A percentile compares a stretch with the other conserved stretches of the same genome.
Conservation (phyloP, 1,140 invertebrate genomes). For the Heliconius nattereri region DNA sequence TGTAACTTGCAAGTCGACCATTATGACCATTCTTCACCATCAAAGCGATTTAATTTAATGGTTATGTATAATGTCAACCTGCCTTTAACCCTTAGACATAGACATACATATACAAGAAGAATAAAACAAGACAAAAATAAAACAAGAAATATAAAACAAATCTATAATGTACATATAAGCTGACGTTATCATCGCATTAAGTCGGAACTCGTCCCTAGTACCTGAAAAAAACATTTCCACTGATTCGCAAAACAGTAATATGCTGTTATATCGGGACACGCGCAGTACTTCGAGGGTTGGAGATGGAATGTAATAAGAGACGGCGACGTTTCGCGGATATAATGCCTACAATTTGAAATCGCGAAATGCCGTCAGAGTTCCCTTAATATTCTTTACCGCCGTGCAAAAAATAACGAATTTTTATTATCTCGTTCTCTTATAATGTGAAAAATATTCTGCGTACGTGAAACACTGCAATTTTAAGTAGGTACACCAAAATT, state of each 20-base stretch:
- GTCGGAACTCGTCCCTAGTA: background rate
- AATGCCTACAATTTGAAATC: slow-evolving; percentile 68
- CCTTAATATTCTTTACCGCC: slow-evolving; percentile 54
- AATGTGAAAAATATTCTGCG: slow-evolving; percentile 18
- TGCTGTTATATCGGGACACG: background rate
- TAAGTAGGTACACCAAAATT: too few relatives aligned
- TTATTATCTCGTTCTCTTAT: slow-evolving; percentile 49
- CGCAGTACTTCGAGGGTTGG: slow-evolving; percentile 5
- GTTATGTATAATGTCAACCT: too few relatives aligned
- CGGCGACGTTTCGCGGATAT: slow-evolving; percentile 56
- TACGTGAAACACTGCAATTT: background rate
- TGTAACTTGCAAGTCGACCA: too few relatives aligned
- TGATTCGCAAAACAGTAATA: slow-evolving; percentile 6
- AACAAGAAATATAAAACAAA: background rate
- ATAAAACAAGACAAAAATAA: too few relatives aligned
- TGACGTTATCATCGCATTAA: background rate
- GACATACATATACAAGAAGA: too few relatives aligned
- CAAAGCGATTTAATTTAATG: too few relatives aligned
- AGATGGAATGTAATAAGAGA: slow-evolving; percentile 64
- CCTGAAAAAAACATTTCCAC: background rate
- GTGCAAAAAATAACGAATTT: slow-evolving; percentile 51
- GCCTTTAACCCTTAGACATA: too few relatives aligned
- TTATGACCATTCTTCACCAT: too few relatives aligned
- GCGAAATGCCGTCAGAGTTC: slow-evolving; percentile 59
- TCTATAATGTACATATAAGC: background rate